Percentiles rank a stretch among this genome's conserved stretches.
Conservation (phyloP, 2,113 vertebrate species). For the Romanogobio albipinnatus region DNA sequence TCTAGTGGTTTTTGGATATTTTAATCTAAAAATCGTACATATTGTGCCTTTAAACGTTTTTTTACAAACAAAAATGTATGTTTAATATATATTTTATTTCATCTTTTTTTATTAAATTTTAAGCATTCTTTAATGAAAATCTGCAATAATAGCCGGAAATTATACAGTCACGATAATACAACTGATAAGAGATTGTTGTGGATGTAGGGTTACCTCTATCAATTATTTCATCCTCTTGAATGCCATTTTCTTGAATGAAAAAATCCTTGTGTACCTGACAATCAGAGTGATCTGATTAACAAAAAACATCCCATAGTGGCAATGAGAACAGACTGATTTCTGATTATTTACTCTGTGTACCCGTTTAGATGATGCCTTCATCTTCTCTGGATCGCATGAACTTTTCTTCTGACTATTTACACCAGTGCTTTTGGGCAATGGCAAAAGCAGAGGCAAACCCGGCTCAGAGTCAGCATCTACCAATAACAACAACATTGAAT, state of each 20-base stretch:
- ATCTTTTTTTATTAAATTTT: not conserved
- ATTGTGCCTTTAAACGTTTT: too few relatives aligned
- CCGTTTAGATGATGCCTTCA: not conserved
- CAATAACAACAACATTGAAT: constrained; percentile 15
- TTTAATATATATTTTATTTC: not conserved
- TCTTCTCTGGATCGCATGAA: not conserved
- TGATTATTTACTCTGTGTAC: not conserved
- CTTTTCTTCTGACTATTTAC: not conserved
- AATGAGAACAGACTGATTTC: not conserved
- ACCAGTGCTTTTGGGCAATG: constrained; percentile 25
- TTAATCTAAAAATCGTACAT: too few relatives aligned
- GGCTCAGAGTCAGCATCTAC: constrained; percentile 47
- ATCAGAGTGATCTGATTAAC: constrained; percentile 29
- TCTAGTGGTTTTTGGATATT: too few relatives aligned
- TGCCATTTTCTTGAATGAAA: constrained; percentile 18
- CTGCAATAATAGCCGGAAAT: not conserved
- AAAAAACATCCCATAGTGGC: not conserved
- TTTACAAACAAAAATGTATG: too few relatives aligned
- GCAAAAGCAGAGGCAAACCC: constrained; percentile 37
- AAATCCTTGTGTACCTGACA: constrained; percentile 20
- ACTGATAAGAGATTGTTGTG: not conserved
- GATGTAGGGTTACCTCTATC: constrained; percentile 29
- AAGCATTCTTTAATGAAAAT: not conserved
- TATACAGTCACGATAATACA: not conserved
- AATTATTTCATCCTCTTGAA: constrained; percentile 24